These are phyloP conservation scores for Trichogramma pretiosum DNA, from an alignment of 1,140 invertebrate species.

Conservation along the genomic window DNA sequence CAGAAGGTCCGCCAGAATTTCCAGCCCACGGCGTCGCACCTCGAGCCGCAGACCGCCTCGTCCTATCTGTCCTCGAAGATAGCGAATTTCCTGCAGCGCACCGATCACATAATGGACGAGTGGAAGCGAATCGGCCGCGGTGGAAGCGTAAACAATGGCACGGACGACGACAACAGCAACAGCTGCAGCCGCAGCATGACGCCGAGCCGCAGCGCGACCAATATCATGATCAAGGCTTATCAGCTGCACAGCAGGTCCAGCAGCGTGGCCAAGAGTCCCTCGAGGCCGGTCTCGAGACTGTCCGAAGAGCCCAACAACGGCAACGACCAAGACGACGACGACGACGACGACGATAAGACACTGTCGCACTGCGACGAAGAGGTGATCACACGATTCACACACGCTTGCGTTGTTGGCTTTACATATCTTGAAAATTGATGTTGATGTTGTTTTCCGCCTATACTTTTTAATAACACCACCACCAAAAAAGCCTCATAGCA, in stretches of 20 bases:
- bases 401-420: no score
- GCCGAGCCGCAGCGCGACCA: slow-evolving; percentile 63
- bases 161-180: slow-evolving; percentile 26
- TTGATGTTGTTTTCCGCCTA: no score
- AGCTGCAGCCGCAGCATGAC: slow-evolving; percentile 43
- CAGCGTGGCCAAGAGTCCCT: slow-evolving; percentile 41
- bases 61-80: slow-evolving; percentile 66
- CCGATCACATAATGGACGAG: slow-evolving; percentile 77
- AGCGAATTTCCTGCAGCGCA: slow-evolving; percentile 67
- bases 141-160: slow-evolving; percentile 37
- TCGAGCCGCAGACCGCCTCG: slow-evolving; percentile 65
- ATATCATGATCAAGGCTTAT: slow-evolving; percentile 71
- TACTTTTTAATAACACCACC: no score
- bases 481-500: no score
- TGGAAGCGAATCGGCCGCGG: slow-evolving; percentile 60
- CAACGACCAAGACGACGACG: no score
- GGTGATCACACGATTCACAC: no score
- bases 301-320: slow-evolving; percentile 38
- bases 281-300: slow-evolving; percentile 37
- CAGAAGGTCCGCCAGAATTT: slow-evolving; percentile 60
- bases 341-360: slow-evolving; percentile 50
- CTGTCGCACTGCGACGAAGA: slow-evolving; percentile 56
- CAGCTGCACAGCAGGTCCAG: slow-evolving; percentile 56
- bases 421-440: no score
- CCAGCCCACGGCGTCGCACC: slow-evolving; percentile 60